Base-by-base conservation (phyloP, 2,113 vertebrate genomes). In the Irena cyanogastra region DNA sequence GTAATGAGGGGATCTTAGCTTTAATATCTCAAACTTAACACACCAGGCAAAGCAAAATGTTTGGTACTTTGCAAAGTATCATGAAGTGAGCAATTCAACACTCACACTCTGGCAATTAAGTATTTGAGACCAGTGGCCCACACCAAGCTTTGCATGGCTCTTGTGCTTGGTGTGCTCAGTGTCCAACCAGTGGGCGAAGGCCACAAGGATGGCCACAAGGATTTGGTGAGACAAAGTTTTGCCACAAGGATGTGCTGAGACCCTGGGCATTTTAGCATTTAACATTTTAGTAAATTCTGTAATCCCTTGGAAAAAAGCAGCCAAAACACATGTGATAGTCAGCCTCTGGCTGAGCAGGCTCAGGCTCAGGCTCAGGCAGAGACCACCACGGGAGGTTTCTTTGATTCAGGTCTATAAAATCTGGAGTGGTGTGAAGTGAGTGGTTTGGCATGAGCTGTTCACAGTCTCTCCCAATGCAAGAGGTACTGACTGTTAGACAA, bases 121-220 rank as follows among this genome's bases (percentile, higher is more conserved):
- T 59, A 63, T 66, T 61, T 92, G 45, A 39, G 53, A 31, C 68
- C 44, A 35, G 8, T 39, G 30, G 35, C 7, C 33, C 23, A 23
- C 27, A 23, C 13, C 4, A 2, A 72, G 28, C 9, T 78, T 71
- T 70, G 21, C 0, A 0, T 52, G 54, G 28, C 24, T 59, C 23
- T 21, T 72, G 24, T 8, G 5, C 47, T 89, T 3, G 0, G 42
- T 3, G 7, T 1, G 1, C 53, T 83, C 56, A 5, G 7, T 31
- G 44, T 54, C 39, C 77, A 63, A 0, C 21, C 16, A 42, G 44
- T 24, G 39, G 54, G 16, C 3, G 7, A 57, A 33, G 45, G n/a
- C 23, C 64, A 28, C n/a, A 83, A 65, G n/a, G 45, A 78, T 60
- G 70, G 23, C 42, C 27, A 35, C 31, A 35, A 65, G 28, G 27